Conservation (phyloP, 2,113 vertebrate species). For the Leptobrachium ailaonicum region DNA sequence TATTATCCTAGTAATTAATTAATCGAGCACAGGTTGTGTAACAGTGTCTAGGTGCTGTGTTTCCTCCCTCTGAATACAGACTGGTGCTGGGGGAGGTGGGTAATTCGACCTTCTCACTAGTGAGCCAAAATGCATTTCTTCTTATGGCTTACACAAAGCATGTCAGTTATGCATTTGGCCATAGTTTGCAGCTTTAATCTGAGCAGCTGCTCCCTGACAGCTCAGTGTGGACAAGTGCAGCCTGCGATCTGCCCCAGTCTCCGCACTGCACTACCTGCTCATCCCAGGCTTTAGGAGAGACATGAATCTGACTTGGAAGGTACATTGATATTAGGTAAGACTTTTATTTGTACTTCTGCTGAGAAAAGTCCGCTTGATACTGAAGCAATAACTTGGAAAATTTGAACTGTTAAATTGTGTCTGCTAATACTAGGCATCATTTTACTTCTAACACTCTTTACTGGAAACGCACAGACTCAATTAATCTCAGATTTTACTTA, state of each 20-base stretch:
- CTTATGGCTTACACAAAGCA: constrained; percentile 64
- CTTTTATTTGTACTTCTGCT: not conserved
- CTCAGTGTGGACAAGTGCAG: constrained; percentile 72
- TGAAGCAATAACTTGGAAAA: too few species aligned
- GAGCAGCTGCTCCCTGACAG: constrained; percentile 68
- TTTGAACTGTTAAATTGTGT: too few species aligned
- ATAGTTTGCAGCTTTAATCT: constrained; percentile 66
- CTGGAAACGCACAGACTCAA: too few species aligned
- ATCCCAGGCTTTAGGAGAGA: constrained; percentile 53
- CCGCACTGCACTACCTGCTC: constrained; percentile 59
- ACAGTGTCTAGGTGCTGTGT: constrained; percentile 59
- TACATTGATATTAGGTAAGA: constrained; percentile 53
- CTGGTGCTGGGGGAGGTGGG: constrained; percentile 64
- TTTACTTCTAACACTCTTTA: too few species aligned
- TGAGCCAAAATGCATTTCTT: constrained; percentile 61
- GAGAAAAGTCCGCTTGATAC: not conserved
- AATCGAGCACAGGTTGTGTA: not conserved
- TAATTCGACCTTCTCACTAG: constrained; percentile 65
- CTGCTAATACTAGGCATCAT: too few species aligned
- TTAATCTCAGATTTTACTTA: too few species aligned
- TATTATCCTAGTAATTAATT: too few species aligned
- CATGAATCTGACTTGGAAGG: constrained; percentile 50
- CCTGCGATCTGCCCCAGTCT: constrained; percentile 52
- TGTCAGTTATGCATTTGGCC: constrained; percentile 67
- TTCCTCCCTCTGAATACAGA: constrained; percentile 56